These are phyloP conservation scores for Cynopterus brachyotis DNA, from an alignment of 2,113 vertebrate genomes.

Conservation along the genomic window DNA sequence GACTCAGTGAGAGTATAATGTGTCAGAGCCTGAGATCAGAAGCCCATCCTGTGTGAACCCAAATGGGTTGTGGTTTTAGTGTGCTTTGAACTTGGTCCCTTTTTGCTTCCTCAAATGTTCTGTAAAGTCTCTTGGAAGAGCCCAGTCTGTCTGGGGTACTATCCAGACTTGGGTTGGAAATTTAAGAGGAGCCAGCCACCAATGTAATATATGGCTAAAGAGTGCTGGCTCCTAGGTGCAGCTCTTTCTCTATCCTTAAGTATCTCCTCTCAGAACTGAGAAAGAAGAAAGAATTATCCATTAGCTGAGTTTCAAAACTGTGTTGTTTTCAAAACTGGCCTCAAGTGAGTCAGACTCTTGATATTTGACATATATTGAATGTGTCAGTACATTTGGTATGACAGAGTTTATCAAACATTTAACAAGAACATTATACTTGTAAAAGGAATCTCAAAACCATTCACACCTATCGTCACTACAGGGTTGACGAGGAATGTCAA, in stretches of 20 bases:
- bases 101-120: not conserved
- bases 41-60: not conserved
- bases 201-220: not conserved
- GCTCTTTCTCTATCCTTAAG: not conserved
- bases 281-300: not conserved
- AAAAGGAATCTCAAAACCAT: not conserved
- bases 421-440: not conserved
- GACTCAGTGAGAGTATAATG: not conserved
- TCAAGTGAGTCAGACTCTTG: not conserved
- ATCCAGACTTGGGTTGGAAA: not conserved
- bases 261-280: not conserved
- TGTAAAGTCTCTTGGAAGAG: not conserved
- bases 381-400: not conserved
- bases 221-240: not conserved
- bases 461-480: not conserved
- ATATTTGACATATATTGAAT: not conserved
- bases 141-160: not conserved
- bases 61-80: not conserved
- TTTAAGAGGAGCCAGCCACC: not conserved
- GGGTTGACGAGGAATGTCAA: not conserved
- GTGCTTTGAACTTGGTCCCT: not conserved
- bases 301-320: not conserved
- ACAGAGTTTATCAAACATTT: constrained; percentile 27
- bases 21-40: not conserved
- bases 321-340: not conserved